Evolutionary conservation across 2,113 vertebrate genomes (phyloP).

Genomic region (Pyrgilauda ruficollis): DNA sequence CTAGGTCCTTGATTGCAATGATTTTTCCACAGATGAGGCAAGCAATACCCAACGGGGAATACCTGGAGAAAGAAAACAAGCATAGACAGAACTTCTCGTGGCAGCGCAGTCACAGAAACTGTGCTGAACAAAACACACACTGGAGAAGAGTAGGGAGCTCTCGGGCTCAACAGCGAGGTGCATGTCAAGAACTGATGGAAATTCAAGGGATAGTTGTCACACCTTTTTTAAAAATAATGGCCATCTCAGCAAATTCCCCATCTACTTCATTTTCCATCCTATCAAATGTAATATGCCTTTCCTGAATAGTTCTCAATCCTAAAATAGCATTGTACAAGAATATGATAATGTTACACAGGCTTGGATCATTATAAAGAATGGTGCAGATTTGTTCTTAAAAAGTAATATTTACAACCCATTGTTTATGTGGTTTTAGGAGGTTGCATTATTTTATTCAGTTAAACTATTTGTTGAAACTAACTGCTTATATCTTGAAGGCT

Average conservation of each 20-base stretch:
- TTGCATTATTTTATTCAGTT: not conserved
- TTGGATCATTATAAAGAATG: not conserved
- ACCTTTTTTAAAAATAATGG: not conserved
- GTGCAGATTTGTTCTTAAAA: not conserved
- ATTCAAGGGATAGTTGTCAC: not conserved
- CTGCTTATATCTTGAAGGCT: not conserved
- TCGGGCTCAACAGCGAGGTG: not conserved
- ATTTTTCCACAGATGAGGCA: conserved; percentile 99
- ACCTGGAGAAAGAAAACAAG: conserved; percentile 77
- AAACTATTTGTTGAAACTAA: not conserved
- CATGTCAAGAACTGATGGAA: not conserved
- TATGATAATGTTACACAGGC: not conserved
- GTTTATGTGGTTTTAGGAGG: not conserved
- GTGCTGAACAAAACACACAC: not conserved
- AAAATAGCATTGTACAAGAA: not conserved
- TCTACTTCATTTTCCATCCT: not conserved
- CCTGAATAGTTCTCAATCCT: not conserved
- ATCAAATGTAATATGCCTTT: not conserved
- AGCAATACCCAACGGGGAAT: conserved; percentile 96
- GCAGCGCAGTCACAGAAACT: not conserved
- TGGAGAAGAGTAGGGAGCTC: not conserved
- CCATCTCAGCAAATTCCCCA: not conserved
- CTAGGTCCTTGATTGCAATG: conserved; percentile 96
- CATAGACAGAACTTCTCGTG: not conserved
- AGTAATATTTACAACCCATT: not conserved